Base-by-base conservation (phyloP, 2,888 invertebrate genomes). In the Trichopria drosophilae region DNA sequence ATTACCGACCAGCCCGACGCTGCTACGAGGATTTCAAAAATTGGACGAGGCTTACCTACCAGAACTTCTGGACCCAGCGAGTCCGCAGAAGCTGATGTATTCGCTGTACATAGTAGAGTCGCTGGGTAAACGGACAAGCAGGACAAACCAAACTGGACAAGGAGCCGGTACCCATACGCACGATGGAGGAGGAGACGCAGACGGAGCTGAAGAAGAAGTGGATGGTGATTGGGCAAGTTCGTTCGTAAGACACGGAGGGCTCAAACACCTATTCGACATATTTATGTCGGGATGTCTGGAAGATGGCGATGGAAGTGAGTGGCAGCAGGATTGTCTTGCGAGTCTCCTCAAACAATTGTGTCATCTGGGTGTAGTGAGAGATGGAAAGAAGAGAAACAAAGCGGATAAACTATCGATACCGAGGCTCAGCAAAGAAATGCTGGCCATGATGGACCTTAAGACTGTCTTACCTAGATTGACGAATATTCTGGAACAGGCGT, bases 71-170 rank as follows among this genome's bases (percentile, higher is more conserved):
- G 90, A 94, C 77, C 90, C 93, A 0, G 85, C 85, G 20, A 92
- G 91, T 72, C 89, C 94, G 1, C 95, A 95, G 76, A 93, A 93
- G 71, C 83, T 96, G 43, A 94, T 95, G 92, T 96, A 96, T 72
- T 93, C 93, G 0, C 76, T 95, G 53, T 93, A 94, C 73, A 94
- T 95, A 59, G 90, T 95, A 0, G 91, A 91, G 71, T 86, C 86
- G 26, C 76, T 90, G 18, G 82, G 81, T 56, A 76, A 77, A 51
- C 63, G 64, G 12, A 59, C 64, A 1, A 48, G 58, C 1, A 51
- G 60, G 4, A 54, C 57, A 4, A 48, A 35, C 23, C 44, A 29
- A 28, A 63, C 24, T 43, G 58, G 1, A 48, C 54, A n/a, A 43
- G 45, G n/a, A 51, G 47, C 12, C 46, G 23, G 44, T 6, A 51